phyloP scores from a whole-genome alignment of 2,113 vertebrate species.

The Lepus timidus region DNA sequence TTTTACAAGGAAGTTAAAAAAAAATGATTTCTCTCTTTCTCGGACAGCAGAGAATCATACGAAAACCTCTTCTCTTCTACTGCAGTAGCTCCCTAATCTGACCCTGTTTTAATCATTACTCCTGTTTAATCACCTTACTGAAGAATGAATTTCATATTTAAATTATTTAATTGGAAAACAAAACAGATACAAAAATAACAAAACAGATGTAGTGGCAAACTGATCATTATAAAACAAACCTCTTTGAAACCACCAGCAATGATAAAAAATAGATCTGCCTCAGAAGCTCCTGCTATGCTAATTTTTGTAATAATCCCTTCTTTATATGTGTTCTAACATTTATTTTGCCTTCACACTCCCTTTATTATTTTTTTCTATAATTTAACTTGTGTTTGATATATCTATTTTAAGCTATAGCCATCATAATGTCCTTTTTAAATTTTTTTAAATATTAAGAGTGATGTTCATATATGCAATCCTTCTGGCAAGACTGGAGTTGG shows the following conservation, averaged over 20 bases:
- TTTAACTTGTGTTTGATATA: neutral
- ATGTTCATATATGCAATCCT: neutral
- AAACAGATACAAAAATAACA: neutral
- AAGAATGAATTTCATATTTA: neutral
- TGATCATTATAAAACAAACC: neutral
- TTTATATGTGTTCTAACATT: neutral
- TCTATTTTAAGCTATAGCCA: neutral
- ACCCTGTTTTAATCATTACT: neutral
- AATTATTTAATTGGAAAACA: neutral
- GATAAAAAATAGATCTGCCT: neutral
- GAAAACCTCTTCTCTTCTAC: neutral
- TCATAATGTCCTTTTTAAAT: neutral
- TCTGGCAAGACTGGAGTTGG: neutral
- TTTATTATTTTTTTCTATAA: neutral
- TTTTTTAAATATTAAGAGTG: neutral
- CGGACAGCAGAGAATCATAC: neutral
- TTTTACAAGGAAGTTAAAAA: neutral
- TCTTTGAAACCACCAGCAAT: neutral
- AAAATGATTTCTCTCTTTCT: neutral
- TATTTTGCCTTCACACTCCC: neutral
- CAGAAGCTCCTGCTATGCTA: neutral
- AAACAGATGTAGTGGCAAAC: neutral
- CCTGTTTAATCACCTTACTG: neutral
- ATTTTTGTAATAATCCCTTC: no score
- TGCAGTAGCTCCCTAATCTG: neutral